A percentile compares a stretch with the other conserved stretches of the same genome.
These are phyloP conservation scores for Molanna angustata DNA, from an alignment of 2,888 invertebrate species.

Conservation along the genomic window DNA sequence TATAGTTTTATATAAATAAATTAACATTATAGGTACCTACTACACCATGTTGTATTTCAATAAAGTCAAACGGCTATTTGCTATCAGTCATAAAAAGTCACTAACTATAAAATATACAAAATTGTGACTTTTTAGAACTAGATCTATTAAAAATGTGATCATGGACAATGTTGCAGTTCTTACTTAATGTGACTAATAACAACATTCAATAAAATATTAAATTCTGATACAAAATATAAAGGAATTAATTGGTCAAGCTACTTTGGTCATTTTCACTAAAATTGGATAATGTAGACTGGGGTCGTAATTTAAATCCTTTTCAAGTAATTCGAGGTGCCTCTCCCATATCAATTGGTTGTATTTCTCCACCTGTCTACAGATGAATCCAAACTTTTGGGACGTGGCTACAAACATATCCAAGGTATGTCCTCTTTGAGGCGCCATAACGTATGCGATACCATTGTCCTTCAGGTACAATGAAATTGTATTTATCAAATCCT, in stretches of 20 bases:
- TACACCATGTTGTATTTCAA: too few species aligned
- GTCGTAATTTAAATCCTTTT: conserved; percentile 59
- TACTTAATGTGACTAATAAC: too few species aligned
- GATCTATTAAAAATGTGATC: too few species aligned
- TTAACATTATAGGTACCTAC: too few species aligned
- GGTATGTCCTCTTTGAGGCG: conserved; percentile 70
- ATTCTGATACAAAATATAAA: too few species aligned
- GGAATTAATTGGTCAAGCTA: conserved; percentile 9
- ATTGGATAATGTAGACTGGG: conserved; percentile 72
- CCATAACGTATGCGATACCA: conserved; percentile 72
- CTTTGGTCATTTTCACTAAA: conserved; percentile 60
- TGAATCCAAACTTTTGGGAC: conserved; percentile 58
- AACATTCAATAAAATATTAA: too few species aligned
- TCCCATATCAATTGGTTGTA: conserved; percentile 69
- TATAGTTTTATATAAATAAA: too few species aligned
- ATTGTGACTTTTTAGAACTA: too few species aligned
- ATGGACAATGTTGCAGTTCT: too few species aligned
- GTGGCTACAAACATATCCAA: conserved; percentile 65
- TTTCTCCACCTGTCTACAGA: conserved; percentile 54
- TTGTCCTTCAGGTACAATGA: conserved; percentile 58
- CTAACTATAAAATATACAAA: too few species aligned
- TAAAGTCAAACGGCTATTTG: too few species aligned
- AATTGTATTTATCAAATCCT: conserved; percentile 65
- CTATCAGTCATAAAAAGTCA: too few species aligned
- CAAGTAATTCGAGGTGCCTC: conserved; percentile 59